These are phyloP conservation scores for Arvicanthis niloticus DNA, from an alignment of 2,113 vertebrate species.

Conservation along the genomic window DNA sequence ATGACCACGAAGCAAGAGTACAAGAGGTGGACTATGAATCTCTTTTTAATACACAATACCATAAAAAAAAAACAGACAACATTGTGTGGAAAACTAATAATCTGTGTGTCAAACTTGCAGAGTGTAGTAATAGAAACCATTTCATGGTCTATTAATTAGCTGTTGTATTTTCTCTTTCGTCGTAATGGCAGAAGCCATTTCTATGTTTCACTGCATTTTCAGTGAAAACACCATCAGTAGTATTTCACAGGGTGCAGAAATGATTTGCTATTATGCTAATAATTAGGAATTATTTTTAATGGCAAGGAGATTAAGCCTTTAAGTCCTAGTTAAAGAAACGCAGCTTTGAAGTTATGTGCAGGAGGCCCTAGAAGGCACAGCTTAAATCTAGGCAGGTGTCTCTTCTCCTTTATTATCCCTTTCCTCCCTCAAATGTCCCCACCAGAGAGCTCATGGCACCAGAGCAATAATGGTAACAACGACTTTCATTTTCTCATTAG, in stretches of 20 bases:
- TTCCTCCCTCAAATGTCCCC: slow-evolving; percentile 30
- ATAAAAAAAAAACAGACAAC: slow-evolving; percentile 22
- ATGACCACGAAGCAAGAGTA: background rate
- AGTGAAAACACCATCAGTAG: slow-evolving; percentile 3
- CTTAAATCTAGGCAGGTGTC: slow-evolving; percentile 15
- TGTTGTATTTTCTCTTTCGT: background rate
- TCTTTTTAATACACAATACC: background rate
- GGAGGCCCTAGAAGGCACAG: background rate
- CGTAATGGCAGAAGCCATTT: slow-evolving; percentile 27
- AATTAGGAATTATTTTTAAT: slow-evolving; percentile 75
- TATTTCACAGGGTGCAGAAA: slow-evolving; percentile 30
- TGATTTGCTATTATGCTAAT: slow-evolving; percentile 57
- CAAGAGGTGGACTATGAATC: background rate
- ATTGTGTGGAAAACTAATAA: background rate
- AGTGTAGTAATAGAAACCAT: background rate
- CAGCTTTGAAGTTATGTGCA: slow-evolving; percentile 49
- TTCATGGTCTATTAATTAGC: slow-evolving; percentile 45
- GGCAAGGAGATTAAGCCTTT: slow-evolving; percentile 56
- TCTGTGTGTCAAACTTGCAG: background rate
- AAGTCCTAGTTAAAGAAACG: slow-evolving; percentile 45
- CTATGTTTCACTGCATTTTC: slow-evolving; percentile 37
- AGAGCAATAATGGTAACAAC: slow-evolving; percentile 58
- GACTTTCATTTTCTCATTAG: slow-evolving; percentile 69
- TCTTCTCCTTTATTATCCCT: slow-evolving; percentile 6
- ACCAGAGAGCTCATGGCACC: background rate